phyloP scores from a whole-genome alignment of 1,140 invertebrate species.

The Drosophila pachea region DNA sequence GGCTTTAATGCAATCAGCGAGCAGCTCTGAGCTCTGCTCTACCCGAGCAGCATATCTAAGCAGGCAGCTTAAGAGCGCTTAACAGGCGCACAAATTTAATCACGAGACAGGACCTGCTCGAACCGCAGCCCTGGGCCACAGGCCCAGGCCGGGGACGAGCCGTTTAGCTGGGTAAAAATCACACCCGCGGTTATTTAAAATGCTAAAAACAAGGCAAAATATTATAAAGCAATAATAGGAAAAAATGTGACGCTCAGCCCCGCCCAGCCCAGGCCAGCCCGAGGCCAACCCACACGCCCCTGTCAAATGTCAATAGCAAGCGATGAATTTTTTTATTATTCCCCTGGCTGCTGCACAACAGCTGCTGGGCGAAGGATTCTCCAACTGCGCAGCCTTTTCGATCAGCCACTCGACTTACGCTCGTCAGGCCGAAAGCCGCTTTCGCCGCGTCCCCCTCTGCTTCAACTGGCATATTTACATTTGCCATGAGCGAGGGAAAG shows the following conservation, averaged over 20 bases:
- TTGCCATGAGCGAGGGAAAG: conserved; percentile 40
- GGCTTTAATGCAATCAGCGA: conserved; percentile 62
- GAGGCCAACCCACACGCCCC: conserved; percentile 53
- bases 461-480: conserved; percentile 58
- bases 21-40: conserved; percentile 12
- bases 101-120: conserved; percentile 49
- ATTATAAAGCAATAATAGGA: conserved; percentile 62
- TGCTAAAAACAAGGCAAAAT: conserved; percentile 65
- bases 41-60: conserved; percentile 68
- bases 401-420: conserved; percentile 36
- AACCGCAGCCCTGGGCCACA: conserved; percentile 3
- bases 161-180: conserved; percentile 49
- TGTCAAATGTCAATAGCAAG: conserved; percentile 78
- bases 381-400: conserved; percentile 10
- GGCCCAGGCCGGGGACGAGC: conserved; percentile 24
- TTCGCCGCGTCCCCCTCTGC: no score
- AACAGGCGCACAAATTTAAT: conserved; percentile 71
- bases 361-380: conserved; percentile 38
- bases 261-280: conserved; percentile 24
- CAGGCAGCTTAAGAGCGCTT: conserved; percentile 64
- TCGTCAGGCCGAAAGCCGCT: conserved; percentile 20
- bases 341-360: conserved; percentile 48
- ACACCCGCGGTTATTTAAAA: conserved; percentile 76
- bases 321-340: neutral
- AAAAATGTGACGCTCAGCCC: conserved; percentile 28